Evolutionary conservation across 2,888 invertebrate genomes (phyloP).

Genomic region (Drosophila siamana): DNA sequence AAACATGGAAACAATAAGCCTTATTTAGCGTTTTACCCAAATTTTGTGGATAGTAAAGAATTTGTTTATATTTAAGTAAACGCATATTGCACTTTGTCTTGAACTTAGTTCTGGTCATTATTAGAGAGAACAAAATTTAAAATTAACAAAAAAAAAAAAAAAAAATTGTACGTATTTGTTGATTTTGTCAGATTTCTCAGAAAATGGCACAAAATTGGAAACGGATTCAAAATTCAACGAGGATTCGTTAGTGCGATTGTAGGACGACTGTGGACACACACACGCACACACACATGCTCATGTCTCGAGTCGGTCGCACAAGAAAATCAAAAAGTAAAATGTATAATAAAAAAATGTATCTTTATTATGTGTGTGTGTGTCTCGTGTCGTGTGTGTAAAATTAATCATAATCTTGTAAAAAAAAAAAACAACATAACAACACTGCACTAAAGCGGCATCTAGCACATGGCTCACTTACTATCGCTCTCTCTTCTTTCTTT

Average conservation of each 20-base stretch:
- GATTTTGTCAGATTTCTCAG: constrained; percentile 23
- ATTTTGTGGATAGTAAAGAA: constrained; percentile 7
- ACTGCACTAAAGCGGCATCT: constrained; percentile 32
- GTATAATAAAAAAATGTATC: constrained; percentile 1
- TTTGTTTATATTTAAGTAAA: constrained; percentile 37
- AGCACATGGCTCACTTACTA: constrained; percentile 7
- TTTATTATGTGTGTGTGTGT: background rate
- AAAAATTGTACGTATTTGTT: background rate
- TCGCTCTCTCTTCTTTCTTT: constrained; percentile 5
- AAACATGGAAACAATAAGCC: constrained; percentile 7
- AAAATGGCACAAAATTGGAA: constrained; percentile 33
- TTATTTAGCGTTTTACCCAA: constrained; percentile 29
- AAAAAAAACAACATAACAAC: constrained; percentile 56
- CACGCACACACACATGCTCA: constrained; percentile 12
- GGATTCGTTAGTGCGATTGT: background rate
- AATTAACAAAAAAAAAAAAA: constrained; percentile 30
- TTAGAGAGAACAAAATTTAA: constrained; percentile 10
- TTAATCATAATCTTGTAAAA: constrained; percentile 22
- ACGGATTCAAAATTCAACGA: background rate
- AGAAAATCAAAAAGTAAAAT: constrained; percentile 8
- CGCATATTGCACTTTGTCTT: constrained; percentile 71
- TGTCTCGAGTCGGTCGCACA: constrained; percentile 2
- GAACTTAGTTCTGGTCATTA: constrained; percentile 67
- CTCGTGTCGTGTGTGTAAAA: constrained; percentile 12
- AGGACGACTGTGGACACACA: constrained; percentile 7